Evolutionary conservation across 2,113 vertebrate species (phyloP).

Genomic region (Myrmecobius fasciatus): DNA sequence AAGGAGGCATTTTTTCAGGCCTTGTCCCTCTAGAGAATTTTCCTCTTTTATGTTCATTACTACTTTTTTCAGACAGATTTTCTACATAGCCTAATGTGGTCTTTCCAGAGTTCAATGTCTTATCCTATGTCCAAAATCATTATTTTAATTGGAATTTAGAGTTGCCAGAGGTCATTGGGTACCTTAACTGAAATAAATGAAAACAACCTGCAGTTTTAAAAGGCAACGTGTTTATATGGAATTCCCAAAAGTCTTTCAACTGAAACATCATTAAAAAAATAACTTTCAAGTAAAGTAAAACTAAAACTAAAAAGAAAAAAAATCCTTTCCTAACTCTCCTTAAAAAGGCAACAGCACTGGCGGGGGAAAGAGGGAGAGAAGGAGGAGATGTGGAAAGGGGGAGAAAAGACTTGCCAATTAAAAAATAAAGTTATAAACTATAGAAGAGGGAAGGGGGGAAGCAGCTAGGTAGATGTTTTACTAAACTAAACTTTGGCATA

Average conservation of each 20-base stretch:
- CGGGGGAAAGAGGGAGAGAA: neutral
- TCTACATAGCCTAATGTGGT: constrained; percentile 53
- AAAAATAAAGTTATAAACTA: constrained; percentile 76
- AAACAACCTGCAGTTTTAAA: constrained; percentile 77
- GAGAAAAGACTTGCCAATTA: constrained; percentile 55
- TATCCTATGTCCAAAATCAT: constrained; percentile 62
- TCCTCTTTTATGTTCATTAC: constrained; percentile 54
- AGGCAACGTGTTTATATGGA: constrained; percentile 78
- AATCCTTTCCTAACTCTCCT: constrained; percentile 73
- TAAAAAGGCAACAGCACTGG: neutral
- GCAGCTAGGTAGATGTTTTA: constrained; percentile 52
- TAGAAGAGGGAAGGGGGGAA: constrained; percentile 77
- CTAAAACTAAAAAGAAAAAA: constrained; percentile 68
- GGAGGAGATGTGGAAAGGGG: constrained; percentile 7
- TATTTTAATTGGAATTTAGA: constrained; percentile 78
- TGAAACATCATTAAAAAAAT: constrained; percentile 75
- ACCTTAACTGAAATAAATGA: constrained; percentile 75
- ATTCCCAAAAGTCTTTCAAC: constrained; percentile 70
- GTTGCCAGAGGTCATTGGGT: constrained; percentile 60
- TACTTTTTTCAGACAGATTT: constrained; percentile 30
- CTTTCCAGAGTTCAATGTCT: constrained; percentile 46
- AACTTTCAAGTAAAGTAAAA: constrained; percentile 79
- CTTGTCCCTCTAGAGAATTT: constrained; percentile 3
- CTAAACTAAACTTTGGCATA: constrained; percentile 33
- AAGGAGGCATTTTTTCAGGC: neutral